Base-by-base conservation (phyloP, 2,113 vertebrate species). In the Struthidea cinerea region DNA sequence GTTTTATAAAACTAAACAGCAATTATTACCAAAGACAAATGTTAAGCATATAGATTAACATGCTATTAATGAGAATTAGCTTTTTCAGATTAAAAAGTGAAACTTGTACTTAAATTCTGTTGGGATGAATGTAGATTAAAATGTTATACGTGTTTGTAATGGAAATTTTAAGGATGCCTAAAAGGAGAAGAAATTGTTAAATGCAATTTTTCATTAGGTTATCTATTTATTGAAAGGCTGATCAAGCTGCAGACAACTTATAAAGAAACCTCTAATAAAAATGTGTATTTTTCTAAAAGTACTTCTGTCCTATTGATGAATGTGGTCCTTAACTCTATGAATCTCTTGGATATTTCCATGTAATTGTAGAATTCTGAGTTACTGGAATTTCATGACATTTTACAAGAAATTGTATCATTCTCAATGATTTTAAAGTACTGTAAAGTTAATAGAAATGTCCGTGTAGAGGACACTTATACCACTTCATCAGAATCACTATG, bases 1-100 rank as follows among this genome's bases (percentile, higher is more conserved):
- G 90, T 67, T 97, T 97, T 96, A 93, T 96, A 89, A 96, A 96
- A 93, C 82, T 96, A 97, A 97, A 97, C 92, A 96, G 61, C 75
- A 97, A 95, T 98, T 98, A 97, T 97, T 97, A 93, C 50, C 82
- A 96, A 96, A 97, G 93, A 96, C 90, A 97, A 97, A 87, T 94
- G 85, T 95, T 97, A 96, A 97, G 59, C 22, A 39, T 94, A 84
- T 89, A 97, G 89, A 96, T 82, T 95, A 97, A 96, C 21, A 41
- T 53, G 61, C n/a, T 79, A 89, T 96, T 96, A 87, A 92, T 91
- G 90, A 90, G 79, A 96, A 93, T 74, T 88, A 67, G 50, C 20
- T 92, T 84, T 82, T 97, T 93, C 93, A 96, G 88, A 96, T 86
- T 91, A 96, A 94, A 96, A 49, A 93, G 46, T 70, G 33, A 95